Conservation (phyloP, 2,113 vertebrate species). For the Sapayoa aenigma region DNA sequence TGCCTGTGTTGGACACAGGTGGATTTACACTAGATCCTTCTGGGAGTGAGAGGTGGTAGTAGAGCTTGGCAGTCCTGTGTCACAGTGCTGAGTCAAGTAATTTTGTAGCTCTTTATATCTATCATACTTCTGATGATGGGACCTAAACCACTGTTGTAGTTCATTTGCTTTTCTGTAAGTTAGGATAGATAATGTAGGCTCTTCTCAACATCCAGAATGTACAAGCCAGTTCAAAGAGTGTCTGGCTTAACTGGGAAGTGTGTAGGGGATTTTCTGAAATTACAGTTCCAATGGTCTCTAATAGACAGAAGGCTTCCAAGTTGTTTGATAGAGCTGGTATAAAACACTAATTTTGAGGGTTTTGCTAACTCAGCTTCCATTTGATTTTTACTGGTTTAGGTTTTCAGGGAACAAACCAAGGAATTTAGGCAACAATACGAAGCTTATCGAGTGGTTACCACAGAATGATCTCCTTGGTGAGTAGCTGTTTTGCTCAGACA, state of each 20-base stretch:
- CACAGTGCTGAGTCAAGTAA: too few species aligned
- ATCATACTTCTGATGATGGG: accelerated
- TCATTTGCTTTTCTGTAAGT: background rate
- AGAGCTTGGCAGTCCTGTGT: background rate
- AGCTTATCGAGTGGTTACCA: conserved; percentile 96
- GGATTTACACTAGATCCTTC: background rate
- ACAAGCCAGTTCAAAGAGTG: background rate
- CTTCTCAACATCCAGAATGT: background rate
- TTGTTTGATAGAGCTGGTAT: background rate
- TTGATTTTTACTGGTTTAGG: conserved; percentile 66
- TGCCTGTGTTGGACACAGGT: background rate
- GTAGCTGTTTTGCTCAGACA: background rate
- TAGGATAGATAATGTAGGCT: background rate
- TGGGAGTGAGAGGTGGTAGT: too few species aligned
- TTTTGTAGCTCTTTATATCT: background rate
- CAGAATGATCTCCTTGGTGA: conserved; percentile 96
- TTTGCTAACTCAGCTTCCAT: background rate
- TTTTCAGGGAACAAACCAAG: conserved; percentile 92
- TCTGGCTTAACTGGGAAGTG: background rate
- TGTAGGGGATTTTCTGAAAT: background rate
- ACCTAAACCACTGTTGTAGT: background rate
- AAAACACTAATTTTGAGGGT: background rate
- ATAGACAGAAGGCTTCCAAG: background rate
- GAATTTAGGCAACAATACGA: conserved; percentile 96
- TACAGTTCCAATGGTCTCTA: background rate